Evolutionary conservation across 2,113 vertebrate genomes (phyloP), one percentile per base, ranked within the genome.

Genomic region (Pontoporia blainvillei): DNA sequence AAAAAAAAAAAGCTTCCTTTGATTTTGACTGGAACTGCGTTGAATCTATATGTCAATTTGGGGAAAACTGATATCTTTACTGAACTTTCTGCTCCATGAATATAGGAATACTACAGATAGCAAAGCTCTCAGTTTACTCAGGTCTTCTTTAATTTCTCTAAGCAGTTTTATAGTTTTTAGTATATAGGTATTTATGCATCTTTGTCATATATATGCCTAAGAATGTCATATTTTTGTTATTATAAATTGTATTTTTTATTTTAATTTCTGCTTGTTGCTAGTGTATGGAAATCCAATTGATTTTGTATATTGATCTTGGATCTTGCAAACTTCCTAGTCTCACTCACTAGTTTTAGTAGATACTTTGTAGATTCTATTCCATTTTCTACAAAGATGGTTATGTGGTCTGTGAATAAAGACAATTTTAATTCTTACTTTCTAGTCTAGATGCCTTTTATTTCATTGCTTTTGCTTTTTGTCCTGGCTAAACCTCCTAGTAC

Each of bases 381-480:
- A n/a, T 94, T 91, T 91, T 79, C 36, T 75, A 61, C 8, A 36
- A 6, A 85, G 12, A 61, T 46, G 17, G 84, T 73, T 73, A 36
- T 57, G 17, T 14, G 36, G 44, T 49, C 46, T 79, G 27, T 86
- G 29, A 95, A 67, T 17, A 73, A 71, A 93, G 39, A 75, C 36
- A 86, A 9, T 39, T 96, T 69, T 69, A 91, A 17, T 79, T 87
- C 15, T 83, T 96, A 83, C 49, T 91, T 95, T 95, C 66, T 67
- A 64, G 95, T 44, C 36, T 72, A 62, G 21, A 39, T 36, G 36
- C 34, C 39, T 94, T 91, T 75, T 57, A 84, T 73, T 92, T 84
- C 41, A 93, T 10, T 36, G 18, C 23, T 81, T 88, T 71, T 84
- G 84, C 64, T 57, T 85, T 92, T 41, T 79, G 3, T 12, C 41